phyloP scores from a whole-genome alignment of 2,113 vertebrate genomes.

The Tragelaphus scriptus region DNA sequence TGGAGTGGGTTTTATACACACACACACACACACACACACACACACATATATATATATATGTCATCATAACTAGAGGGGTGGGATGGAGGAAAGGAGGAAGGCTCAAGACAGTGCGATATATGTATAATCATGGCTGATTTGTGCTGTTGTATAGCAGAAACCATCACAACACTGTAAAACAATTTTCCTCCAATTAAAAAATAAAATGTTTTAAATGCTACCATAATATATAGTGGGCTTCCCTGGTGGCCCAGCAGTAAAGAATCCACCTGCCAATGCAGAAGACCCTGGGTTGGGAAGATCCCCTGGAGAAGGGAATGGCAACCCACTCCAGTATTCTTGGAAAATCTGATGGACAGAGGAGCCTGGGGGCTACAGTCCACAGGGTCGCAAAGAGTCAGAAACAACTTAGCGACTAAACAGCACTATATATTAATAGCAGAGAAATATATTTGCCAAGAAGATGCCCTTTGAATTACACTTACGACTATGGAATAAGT shows the following conservation, averaged over 20 bases:
- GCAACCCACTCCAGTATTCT: not conserved
- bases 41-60: fast-evolving
- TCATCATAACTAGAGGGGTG: not conserved
- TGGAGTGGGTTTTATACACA: not conserved
- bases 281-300: not conserved
- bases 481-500: not conserved
- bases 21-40: too few relatives aligned
- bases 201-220: not conserved
- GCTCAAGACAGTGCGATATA: not conserved
- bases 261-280: not conserved
- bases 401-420: not conserved
- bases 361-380: not conserved
- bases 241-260: not conserved
- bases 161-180: not conserved
- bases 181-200: not conserved
- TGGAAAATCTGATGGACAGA: not conserved
- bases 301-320: not conserved
- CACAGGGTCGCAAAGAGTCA: not conserved
- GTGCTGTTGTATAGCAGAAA: not conserved
- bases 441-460: not conserved
- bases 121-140: not conserved
- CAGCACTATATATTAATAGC: not conserved
- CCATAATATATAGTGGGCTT: not conserved
- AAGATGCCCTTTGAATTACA: not conserved
- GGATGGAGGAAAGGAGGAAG: not conserved